These are phyloP conservation scores for Zaprionus taronus DNA, from an alignment of 1,140 invertebrate species.

Conservation along the genomic window DNA sequence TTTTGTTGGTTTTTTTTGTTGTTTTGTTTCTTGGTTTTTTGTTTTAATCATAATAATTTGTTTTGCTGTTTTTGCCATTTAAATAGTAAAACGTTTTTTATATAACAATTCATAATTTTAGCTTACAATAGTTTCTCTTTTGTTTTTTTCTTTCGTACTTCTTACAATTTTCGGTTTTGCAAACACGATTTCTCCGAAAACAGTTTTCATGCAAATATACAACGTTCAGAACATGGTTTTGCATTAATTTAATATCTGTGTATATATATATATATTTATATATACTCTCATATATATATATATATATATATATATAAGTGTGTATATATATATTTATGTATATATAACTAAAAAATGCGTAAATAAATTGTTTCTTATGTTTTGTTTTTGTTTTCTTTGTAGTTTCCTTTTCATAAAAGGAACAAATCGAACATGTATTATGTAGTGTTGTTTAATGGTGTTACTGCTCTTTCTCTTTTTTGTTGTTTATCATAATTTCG, in stretches of 20 bases:
- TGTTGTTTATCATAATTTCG: conserved; percentile 17
- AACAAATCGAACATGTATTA: conserved; percentile 56
- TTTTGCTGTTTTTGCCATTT: conserved; percentile 69
- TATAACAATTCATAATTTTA: conserved; percentile 83
- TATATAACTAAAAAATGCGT: conserved; percentile 82
- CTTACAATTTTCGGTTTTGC: conserved; percentile 69
- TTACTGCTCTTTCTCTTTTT: conserved; percentile 22
- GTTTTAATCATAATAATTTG: conserved; percentile 51
- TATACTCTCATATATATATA: conserved; percentile 57
- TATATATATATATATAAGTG: conserved; percentile 56
- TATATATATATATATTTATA: conserved; percentile 51
- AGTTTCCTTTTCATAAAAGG: conserved; percentile 77
- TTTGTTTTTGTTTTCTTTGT: conserved; percentile 23
- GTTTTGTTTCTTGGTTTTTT: conserved; percentile 22
- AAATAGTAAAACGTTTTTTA: conserved; percentile 73
- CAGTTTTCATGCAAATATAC: conserved; percentile 67
- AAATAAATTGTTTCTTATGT: conserved; percentile 65
- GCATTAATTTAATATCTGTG: conserved; percentile 70
- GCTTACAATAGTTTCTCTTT: conserved; percentile 65
- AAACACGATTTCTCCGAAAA: conserved; percentile 60
- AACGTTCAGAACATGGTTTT: conserved; percentile 70
- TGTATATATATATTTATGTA: conserved; percentile 54
- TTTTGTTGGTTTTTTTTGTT: conserved; percentile 42
- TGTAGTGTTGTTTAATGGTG: conserved; percentile 14
- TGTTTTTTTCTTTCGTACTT: conserved; percentile 64